Conservation (phyloP, 2,797 vertebrate species). For the Bryconaethiops microstoma region DNA sequence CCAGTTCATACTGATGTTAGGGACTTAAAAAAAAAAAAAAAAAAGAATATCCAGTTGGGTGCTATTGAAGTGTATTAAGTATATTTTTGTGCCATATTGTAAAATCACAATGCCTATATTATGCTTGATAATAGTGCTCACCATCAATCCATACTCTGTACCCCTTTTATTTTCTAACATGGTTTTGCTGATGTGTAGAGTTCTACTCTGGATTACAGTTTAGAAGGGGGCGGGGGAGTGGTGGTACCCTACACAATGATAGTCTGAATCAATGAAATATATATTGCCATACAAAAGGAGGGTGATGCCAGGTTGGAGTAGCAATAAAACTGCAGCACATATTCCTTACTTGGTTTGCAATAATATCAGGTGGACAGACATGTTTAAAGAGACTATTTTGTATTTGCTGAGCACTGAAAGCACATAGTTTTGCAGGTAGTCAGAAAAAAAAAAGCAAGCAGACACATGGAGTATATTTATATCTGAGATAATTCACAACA, state of each 20-base stretch:
- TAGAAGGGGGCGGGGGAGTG: too few species aligned
- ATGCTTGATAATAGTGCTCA: conserved; percentile 41
- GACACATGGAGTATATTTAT: conserved; percentile 19
- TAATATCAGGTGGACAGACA: conserved; percentile 43
- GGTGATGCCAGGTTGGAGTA: conserved; percentile 8
- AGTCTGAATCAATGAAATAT: not conserved
- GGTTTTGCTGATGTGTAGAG: conserved; percentile 28
- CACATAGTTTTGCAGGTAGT: conserved; percentile 29
- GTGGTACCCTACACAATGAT: not conserved
- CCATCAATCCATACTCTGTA: not conserved
- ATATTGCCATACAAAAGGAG: not conserved
- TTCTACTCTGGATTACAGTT: conserved; percentile 15
- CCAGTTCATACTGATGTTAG: conserved; percentile 49
- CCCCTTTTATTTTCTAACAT: conserved; percentile 36
- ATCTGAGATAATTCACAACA: conserved; percentile 20
- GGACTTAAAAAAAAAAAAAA: not conserved
- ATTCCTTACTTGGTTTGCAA: conserved; percentile 15
- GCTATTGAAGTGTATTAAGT: conserved; percentile 37
- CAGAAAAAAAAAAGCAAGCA: not conserved
- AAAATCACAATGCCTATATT: conserved; percentile 35
- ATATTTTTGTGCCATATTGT: conserved; percentile 58
- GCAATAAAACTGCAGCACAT: conserved; percentile 36
- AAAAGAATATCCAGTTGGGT: conserved; percentile 36
- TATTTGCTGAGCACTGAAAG: conserved; percentile 36
- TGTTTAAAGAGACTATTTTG: conserved; percentile 1